phyloP scores from a whole-genome alignment of 2,113 vertebrate genomes.

The zebrafish (Danio rerio) region DNA sequence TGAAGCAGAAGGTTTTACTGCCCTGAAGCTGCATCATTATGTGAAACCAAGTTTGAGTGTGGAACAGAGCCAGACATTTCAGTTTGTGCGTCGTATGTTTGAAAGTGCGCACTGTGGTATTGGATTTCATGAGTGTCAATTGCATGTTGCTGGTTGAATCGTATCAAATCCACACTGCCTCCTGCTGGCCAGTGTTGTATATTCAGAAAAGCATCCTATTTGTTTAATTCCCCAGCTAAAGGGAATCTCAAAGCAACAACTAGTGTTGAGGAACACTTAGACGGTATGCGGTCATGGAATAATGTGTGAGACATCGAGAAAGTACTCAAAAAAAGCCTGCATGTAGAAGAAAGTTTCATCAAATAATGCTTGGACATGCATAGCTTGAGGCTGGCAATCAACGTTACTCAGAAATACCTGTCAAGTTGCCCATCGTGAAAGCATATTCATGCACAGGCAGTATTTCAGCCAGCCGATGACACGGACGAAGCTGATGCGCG shows the following conservation, averaged over 20 bases:
- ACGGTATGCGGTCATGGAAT: neutral
- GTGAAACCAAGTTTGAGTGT: conserved; percentile 36
- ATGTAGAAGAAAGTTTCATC: conserved; percentile 29
- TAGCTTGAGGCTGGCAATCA: conserved; percentile 29
- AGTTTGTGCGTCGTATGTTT: conserved; percentile 23
- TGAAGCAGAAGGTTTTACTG: conserved; percentile 30
- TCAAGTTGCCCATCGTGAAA: conserved; percentile 38
- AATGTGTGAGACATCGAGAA: conserved; percentile 8
- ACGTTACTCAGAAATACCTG: conserved; percentile 30
- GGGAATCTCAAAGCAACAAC: neutral
- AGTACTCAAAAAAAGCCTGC: conserved; percentile 22
- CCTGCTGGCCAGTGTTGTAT: conserved; percentile 44
- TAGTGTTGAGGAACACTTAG: neutral
- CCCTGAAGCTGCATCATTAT: conserved; percentile 39
- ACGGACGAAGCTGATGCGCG: conserved; percentile 17
- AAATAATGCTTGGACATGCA: conserved; percentile 46
- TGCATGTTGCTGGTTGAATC: conserved; percentile 27
- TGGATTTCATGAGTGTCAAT: conserved; percentile 40
- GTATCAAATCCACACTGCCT: conserved; percentile 38
- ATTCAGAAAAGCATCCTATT: conserved; percentile 8
- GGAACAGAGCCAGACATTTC: conserved; percentile 5
- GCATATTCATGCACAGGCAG: conserved; percentile 26
- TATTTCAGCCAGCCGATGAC: conserved; percentile 19
- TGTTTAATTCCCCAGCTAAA: neutral
- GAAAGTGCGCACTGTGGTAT: conserved; percentile 9